phyloP scores from a whole-genome alignment of 2,113 vertebrate species.

The Vimba vimba region DNA sequence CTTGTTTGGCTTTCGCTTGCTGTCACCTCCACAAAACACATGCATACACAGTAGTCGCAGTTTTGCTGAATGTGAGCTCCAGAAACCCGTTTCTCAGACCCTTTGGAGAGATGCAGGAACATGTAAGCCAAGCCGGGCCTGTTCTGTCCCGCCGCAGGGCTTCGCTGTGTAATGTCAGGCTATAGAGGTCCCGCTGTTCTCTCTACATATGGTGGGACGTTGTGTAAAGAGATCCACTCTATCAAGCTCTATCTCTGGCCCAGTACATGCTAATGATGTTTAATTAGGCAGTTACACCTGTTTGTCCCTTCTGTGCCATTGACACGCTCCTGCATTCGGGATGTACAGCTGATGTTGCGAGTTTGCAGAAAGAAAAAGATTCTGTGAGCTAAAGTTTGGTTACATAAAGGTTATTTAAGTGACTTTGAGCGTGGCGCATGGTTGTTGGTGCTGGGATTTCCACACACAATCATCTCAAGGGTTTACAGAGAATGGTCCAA shows the following conservation, averaged over 20 bases:
- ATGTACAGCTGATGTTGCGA: not conserved
- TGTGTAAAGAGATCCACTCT: slow-evolving; percentile 31
- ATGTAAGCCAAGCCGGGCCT: not conserved
- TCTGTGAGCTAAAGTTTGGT: not conserved
- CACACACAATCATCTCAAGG: too few species aligned
- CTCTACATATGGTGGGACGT: not conserved
- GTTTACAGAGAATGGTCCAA: too few species aligned
- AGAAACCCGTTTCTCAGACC: not conserved
- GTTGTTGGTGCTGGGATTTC: too few species aligned
- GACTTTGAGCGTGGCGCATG: too few species aligned
- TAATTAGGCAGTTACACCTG: slow-evolving; percentile 61
- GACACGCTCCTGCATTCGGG: not conserved
- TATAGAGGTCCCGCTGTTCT: not conserved
- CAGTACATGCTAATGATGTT: slow-evolving; percentile 63
- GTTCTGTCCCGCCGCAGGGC: not conserved
- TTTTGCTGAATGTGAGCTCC: not conserved
- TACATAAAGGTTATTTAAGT: too few species aligned
- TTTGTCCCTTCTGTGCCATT: slow-evolving; percentile 47
- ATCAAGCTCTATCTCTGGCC: slow-evolving; percentile 26
- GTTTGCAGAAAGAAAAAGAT: too few species aligned
- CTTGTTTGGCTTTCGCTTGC: not conserved
- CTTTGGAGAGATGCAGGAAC: not conserved
- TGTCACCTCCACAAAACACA: slow-evolving; percentile 51
- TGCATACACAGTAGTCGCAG: not conserved
- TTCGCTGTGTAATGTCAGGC: not conserved